phyloP scores from a whole-genome alignment of 2,113 vertebrate species.

The Ailuropoda melanoleuca region DNA sequence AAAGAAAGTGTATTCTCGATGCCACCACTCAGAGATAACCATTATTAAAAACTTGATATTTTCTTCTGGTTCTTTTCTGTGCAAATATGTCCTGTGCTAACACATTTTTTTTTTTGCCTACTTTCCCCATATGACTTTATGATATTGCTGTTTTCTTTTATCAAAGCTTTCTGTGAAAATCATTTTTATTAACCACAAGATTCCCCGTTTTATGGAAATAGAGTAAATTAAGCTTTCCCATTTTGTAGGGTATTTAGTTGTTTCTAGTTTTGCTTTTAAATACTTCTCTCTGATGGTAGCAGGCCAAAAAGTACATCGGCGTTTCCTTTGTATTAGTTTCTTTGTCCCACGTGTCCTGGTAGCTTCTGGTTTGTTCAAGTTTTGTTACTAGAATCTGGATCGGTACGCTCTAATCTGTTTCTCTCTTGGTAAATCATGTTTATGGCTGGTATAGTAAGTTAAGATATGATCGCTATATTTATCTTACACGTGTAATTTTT shows the following conservation, averaged over 20 bases:
- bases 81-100: background rate
- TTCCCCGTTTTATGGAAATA: background rate
- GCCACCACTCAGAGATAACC: background rate
- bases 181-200: constrained; percentile 6
- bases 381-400: background rate
- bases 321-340: background rate
- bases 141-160: background rate
- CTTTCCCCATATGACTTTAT: background rate
- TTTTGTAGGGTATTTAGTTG: background rate
- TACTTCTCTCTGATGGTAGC: background rate
- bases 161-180: background rate
- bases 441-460: background rate
- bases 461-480: background rate
- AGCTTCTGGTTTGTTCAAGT: background rate
- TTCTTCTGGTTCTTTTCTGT: background rate
- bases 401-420: background rate
- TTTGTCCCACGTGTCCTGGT: background rate
- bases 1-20: background rate
- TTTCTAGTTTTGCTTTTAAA: constrained; percentile 1
- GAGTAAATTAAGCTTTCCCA: background rate
- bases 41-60: background rate
- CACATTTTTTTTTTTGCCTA: background rate
- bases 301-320: background rate
- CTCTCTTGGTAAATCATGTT: background rate
- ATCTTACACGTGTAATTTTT: background rate